A percentile compares a stretch with the other conserved stretches of the same genome.
These are phyloP conservation scores for Pissodes strobi DNA, from an alignment of 1,140 invertebrate genomes.

Conservation along the genomic window DNA sequence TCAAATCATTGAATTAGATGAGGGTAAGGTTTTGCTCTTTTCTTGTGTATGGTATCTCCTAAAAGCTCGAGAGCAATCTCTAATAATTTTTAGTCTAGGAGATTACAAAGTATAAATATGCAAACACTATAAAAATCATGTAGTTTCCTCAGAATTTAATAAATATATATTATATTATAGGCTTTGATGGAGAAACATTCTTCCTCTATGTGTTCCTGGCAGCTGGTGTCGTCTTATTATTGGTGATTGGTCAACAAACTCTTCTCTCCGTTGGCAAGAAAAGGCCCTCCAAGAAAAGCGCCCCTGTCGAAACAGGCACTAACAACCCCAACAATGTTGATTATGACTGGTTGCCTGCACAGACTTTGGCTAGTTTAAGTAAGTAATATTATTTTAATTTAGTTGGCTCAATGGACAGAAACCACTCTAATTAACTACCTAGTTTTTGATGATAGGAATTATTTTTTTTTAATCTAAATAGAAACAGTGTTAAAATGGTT, in stretches of 20 bases:
- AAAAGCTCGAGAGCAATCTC: no score
- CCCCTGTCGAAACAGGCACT: slow-evolving; percentile 75
- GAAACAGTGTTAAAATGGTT: no score
- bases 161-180: slow-evolving; percentile 30
- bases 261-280: slow-evolving; percentile 77
- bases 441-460: no score
- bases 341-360: slow-evolving; percentile 96
- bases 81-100: no score
- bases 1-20: slow-evolving; percentile 93
- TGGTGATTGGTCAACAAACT: slow-evolving; percentile 90
- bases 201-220: slow-evolving; percentile 95
- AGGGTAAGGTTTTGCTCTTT: slow-evolving; percentile 65
- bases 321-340: slow-evolving; percentile 92
- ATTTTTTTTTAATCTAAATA: no score
- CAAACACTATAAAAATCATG: neutral
- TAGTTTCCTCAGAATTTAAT: neutral
- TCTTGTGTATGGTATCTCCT: no score
- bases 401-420: no score
- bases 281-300: slow-evolving; percentile 63
- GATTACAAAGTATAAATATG: neutral
- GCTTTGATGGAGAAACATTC: slow-evolving; percentile 96
- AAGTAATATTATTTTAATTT: slow-evolving; percentile 65
- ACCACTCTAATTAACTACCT: no score
- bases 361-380: slow-evolving; percentile 82
- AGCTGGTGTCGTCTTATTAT: slow-evolving; percentile 82